Base-by-base conservation (phyloP, 1,140 invertebrate genomes). In the Saccostrea cuccullata region DNA sequence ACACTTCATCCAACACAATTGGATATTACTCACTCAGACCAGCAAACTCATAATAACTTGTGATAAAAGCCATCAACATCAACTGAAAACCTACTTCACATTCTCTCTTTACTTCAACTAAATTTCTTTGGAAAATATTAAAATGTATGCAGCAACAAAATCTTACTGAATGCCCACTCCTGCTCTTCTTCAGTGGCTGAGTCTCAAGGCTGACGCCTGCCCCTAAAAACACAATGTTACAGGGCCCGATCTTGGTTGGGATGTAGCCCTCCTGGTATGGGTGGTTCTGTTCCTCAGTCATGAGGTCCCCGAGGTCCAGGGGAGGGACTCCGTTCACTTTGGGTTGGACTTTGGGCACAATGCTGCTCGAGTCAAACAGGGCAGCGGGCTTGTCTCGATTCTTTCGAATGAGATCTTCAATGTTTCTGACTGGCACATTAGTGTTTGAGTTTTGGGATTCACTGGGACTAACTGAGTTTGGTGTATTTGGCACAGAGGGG, bases 221-320 rank as follows among this genome's bases (percentile, higher is more conserved):
- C 82, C 93, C 93, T 60, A 92, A 82, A 86, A 93, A 92, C 82
- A 88, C 85, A 67, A 91, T 91, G 36, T 89, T 91, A 90, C 93
- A 94, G 9, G 93, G 92, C 70, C 91, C 89, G 85, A 94, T 93
- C 58, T 91, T 89, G 1, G 91, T 91, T 20, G 92, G 91, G 60
- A 92, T 91, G 55, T 93, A 93, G 26, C 93, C 93, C 55, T 92
- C 92, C 56, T 92, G 91, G 55, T 91, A 90, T 26, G 85, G 86
- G 47, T 91, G 88, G 20, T 91, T 92, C 64, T 91, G 58, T 26
- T 89, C 85, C 58, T 90, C 89, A 13, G 86, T 86, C 36, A 85
- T 56, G 17, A 90, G 77, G 40, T 85, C 70, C 23, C 82, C 47
- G n/a, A 88, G 70, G 70, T 90, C 87, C 77, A 88, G 55, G 60